Evolutionary conservation across 2,888 invertebrate genomes (phyloP).

Genomic region (Leucoptera coffeella): DNA sequence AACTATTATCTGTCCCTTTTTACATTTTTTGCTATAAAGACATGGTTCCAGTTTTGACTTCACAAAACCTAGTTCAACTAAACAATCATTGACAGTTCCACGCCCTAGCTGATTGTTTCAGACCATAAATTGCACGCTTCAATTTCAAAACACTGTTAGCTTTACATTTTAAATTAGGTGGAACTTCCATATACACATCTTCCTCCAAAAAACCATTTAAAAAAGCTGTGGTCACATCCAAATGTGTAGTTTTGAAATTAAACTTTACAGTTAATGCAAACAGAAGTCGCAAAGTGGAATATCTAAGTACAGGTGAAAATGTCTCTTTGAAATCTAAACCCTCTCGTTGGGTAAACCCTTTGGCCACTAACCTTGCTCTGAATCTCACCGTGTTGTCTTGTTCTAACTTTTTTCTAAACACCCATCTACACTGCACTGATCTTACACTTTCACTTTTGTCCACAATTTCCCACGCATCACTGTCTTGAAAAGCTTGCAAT

Average conservation of each 20-base stretch:
- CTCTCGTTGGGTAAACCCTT: constrained; percentile 2
- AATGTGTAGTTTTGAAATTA: constrained; percentile 1
- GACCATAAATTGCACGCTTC: no score
- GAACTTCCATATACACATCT: constrained; percentile 2
- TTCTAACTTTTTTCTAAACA: constrained; percentile 2
- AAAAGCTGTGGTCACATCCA: constrained; percentile 2
- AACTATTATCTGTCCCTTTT: neutral
- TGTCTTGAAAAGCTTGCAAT: constrained; percentile 1
- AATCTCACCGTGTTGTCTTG: constrained; percentile 3
- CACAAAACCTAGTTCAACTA: constrained; percentile 1
- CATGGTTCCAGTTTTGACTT: constrained; percentile 1
- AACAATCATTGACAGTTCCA: constrained; percentile 2
- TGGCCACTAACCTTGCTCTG: constrained; percentile 5
- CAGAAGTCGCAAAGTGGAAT: constrained; percentile 2
- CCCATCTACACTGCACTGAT: constrained; percentile 3
- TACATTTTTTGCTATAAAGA: constrained; percentile 2
- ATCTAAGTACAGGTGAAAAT: constrained; percentile 2
- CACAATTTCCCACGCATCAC: constrained; percentile 5
- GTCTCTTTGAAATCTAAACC: constrained; percentile 3
- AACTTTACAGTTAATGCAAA: constrained; percentile 2
- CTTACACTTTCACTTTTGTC: constrained; percentile 4
- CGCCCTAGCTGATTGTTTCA: constrained; percentile 2
- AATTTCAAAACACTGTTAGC: constrained; percentile 1
- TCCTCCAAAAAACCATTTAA: constrained; percentile 2
- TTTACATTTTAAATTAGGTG: neutral